phyloP scores from a whole-genome alignment of 2,888 invertebrate species.

The Chaitophorus viminalis region DNA sequence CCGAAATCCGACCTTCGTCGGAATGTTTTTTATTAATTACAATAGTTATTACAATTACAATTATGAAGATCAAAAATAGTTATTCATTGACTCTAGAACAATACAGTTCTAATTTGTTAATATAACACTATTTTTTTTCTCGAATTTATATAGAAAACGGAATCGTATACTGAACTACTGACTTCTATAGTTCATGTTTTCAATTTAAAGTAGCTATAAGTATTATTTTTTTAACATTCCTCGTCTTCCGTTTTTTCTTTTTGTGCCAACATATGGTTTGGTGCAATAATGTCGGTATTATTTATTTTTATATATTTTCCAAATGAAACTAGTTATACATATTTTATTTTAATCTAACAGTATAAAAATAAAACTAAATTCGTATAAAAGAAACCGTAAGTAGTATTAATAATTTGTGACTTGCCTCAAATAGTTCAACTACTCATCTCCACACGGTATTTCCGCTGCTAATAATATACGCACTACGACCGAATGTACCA shows the following conservation, averaged over 20 bases:
- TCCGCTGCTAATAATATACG: conserved; percentile 54
- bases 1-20: too few relatives aligned
- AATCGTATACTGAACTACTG: not conserved
- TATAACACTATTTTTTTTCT: too few relatives aligned
- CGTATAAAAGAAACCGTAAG: not conserved
- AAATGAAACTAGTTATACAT: not conserved
- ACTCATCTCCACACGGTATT: conserved; percentile 7
- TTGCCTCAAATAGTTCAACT: conserved; percentile 19
- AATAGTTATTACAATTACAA: too few relatives aligned
- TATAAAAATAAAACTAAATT: conserved; percentile 36
- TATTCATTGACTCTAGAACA: too few relatives aligned
- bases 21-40: too few relatives aligned
- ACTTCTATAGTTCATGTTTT: not conserved
- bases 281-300: not conserved
- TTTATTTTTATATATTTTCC: not conserved
- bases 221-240: not conserved
- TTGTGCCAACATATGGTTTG: not conserved
- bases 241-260: not conserved
- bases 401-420: conserved; percentile 44
- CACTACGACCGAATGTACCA: not conserved
- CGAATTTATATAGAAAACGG: not conserved
- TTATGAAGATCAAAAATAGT: too few relatives aligned
- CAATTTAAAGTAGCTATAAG: not conserved
- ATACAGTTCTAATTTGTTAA: too few relatives aligned
- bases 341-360: conserved; percentile 9